Evolutionary conservation across 2,797 vertebrate genomes (phyloP).

Genomic region (Adrianichthys oophorus): DNA sequence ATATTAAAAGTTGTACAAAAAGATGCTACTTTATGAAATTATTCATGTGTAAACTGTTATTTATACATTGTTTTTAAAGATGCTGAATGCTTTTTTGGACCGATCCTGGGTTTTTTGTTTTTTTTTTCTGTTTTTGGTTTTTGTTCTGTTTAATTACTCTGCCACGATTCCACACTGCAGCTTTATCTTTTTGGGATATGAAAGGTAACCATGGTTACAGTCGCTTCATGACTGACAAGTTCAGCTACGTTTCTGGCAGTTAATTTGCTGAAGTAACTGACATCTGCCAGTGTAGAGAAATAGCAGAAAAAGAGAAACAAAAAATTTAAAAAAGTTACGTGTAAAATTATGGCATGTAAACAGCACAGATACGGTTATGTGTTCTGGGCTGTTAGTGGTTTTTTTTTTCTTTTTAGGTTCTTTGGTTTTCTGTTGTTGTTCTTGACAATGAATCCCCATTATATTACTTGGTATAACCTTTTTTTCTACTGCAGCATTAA

Average conservation of each 20-base stretch:
- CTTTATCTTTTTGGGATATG: slow-evolving; percentile 93
- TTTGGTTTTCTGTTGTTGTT: slow-evolving; percentile 85
- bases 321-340: slow-evolving; percentile 74
- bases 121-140: slow-evolving; percentile 65
- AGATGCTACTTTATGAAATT: slow-evolving; percentile 96
- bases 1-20: slow-evolving; percentile 94
- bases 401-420: slow-evolving; percentile 67
- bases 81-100: slow-evolving; percentile 87
- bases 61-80: slow-evolving; percentile 94
- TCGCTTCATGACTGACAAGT: slow-evolving; percentile 90
- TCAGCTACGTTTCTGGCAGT: slow-evolving; percentile 95
- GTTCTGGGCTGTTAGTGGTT: slow-evolving; percentile 87
- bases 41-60: slow-evolving; percentile 93
- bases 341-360: slow-evolving; percentile 99
- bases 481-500: slow-evolving; percentile 99
- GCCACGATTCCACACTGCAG: slow-evolving; percentile 94
- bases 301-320: slow-evolving; percentile 20
- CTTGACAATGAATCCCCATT: slow-evolving; percentile 98
- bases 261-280: slow-evolving; percentile 98
- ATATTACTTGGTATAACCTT: slow-evolving; percentile 99
- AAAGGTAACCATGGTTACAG: slow-evolving; percentile 99
- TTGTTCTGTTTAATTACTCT: slow-evolving; percentile 94
- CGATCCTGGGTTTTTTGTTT: slow-evolving; percentile 62
- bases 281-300: slow-evolving; percentile 92
- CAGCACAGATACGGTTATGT: slow-evolving; percentile 95